Evolutionary conservation across 2,797 vertebrate species (phyloP), one percentile per base, ranked within the genome.

Genomic region (Sciaenops ocellatus): DNA sequence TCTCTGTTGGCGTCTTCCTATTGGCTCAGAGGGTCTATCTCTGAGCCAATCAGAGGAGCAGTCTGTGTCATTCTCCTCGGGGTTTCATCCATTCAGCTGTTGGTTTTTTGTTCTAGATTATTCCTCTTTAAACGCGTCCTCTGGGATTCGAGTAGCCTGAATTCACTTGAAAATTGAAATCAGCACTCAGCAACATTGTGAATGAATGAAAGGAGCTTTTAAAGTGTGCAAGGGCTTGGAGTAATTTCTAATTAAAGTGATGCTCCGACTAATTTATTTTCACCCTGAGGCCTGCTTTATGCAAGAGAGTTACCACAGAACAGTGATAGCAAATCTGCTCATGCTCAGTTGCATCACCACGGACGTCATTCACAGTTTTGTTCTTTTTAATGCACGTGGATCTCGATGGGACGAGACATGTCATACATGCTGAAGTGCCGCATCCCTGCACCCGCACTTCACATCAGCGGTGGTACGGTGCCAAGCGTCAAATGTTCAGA

Each of bases 211-310:
- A 90, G 66, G 69, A 69, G 68, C 51, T 84, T 78, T 81, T 79
- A 81, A 69, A 81, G 61, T 79, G 61, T 44, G 59, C 15, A 28
- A 84, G 67, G 38, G 84, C 86, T 85, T 6, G 26, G 78, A 88
- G 89, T 90, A 73, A 88, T 80, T 87, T 89, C 83, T 84, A 87
- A 91, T 91, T 87, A 88, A 90, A 89, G 67, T 78, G 84, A 87
- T 78, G 85, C 84, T 79, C 59, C 12, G 44, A 82, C 88, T 87
- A 84, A 90, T 89, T 88, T 86, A 75, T 84, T 83, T 78, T 48
- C 64, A 62, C 85, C 84, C 73, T 6, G 3, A 84, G 84, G 89
- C 66, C 65, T 41, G 69, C 47, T 85, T 87, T 68, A 65, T 79
- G 72, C 71, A 61, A 74, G 75, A 79, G 38, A 30, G 44, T 68